phyloP scores from a whole-genome alignment of 1,140 invertebrate genomes.

The Cyphomyrmex costatus region DNA sequence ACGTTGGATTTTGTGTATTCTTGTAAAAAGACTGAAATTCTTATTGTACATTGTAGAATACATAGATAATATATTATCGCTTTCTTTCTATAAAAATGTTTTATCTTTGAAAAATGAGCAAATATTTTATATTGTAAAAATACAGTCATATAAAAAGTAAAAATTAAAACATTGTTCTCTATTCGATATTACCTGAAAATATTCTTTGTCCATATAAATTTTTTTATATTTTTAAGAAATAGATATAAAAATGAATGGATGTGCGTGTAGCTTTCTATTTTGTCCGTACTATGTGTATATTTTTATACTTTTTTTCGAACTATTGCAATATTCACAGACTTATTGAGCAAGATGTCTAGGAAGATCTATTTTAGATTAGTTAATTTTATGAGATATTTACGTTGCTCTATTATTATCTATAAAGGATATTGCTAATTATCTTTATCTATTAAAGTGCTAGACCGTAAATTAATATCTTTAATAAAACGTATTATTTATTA shows the following conservation, averaged over 20 bases:
- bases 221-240: background rate
- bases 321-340: background rate
- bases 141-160: background rate
- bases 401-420: background rate
- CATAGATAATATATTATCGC: background rate
- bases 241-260: background rate
- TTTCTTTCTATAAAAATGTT: background rate
- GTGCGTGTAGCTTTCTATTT: background rate
- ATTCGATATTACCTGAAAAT: background rate
- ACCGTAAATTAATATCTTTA: constrained; percentile 49
- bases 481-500: constrained; percentile 38
- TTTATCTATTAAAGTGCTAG: constrained; percentile 28
- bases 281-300: background rate
- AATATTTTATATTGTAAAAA: background rate
- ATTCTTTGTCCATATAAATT: constrained; percentile 18
- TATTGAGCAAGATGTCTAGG: background rate
- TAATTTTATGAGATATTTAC: constrained; percentile 30
- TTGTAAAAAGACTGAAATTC: background rate
- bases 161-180: background rate
- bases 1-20: background rate
- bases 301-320: background rate
- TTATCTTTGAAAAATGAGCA: background rate
- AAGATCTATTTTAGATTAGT: background rate
- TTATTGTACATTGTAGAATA: constrained; percentile 12
- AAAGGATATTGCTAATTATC: constrained; percentile 57